Conservation (phyloP, 2,113 vertebrate genomes). For the Willisornis vidua region DNA sequence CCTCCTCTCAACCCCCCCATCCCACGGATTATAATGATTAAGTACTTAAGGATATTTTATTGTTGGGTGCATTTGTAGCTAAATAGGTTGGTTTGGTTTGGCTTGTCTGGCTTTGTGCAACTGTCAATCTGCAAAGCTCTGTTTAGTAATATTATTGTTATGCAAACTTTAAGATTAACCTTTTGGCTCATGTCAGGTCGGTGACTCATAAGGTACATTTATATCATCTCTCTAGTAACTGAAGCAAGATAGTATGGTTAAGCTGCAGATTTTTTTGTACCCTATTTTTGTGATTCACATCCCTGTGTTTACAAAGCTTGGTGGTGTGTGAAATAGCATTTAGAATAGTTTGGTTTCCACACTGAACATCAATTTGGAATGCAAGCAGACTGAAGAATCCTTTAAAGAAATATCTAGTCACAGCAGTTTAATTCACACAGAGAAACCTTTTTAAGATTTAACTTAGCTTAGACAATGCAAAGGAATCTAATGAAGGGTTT, state of each 20-base stretch:
- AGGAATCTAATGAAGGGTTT: not conserved
- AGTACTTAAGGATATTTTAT: not conserved
- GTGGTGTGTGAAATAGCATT: conserved; percentile 50
- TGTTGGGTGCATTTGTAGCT: not conserved
- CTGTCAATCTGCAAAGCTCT: conserved; percentile 41
- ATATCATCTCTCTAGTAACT: conserved; percentile 28
- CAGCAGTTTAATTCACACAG: not conserved
- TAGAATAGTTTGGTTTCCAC: conserved; percentile 42
- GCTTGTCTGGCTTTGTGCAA: not conserved
- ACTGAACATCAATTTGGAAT: conserved; percentile 41
- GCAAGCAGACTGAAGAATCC: conserved; percentile 18
- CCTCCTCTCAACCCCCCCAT: too few relatives aligned
- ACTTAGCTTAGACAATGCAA: not conserved
- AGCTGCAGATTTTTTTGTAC: not conserved
- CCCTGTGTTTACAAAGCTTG: conserved; percentile 39
- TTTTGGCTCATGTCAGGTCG: not conserved
- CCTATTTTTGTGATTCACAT: not conserved
- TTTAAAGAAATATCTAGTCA: conserved; percentile 7
- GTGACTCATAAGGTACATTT: conserved; percentile 8
- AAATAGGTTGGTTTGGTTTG: not conserved
- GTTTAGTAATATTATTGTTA: conserved; percentile 43
- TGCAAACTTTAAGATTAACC: conserved; percentile 32
- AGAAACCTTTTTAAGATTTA: not conserved
- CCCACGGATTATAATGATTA: not conserved
- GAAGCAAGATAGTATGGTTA: conserved; percentile 24